Conservation (phyloP, 2,888 invertebrate species). For the Noctua janthe region DNA sequence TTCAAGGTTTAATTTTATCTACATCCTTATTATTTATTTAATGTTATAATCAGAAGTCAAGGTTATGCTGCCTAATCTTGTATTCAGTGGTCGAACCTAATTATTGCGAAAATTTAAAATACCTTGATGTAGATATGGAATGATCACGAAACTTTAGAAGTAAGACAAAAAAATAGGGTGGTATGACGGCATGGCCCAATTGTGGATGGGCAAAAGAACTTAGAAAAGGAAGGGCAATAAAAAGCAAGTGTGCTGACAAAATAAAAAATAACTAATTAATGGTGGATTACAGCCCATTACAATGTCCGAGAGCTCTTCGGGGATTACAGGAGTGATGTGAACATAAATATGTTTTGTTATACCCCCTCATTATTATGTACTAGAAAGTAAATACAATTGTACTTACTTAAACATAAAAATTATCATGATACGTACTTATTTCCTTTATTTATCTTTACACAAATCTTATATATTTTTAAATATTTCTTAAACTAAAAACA, state of each 20-base stretch:
- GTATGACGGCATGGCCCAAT: background rate
- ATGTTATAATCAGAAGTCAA: constrained; percentile 59
- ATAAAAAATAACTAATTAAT: too few relatives aligned
- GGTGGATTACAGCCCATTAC: too few relatives aligned
- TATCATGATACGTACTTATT: too few relatives aligned
- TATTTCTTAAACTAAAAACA: too few relatives aligned
- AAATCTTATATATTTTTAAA: too few relatives aligned
- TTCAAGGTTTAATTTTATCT: constrained; percentile 49
- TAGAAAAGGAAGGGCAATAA: too few relatives aligned
- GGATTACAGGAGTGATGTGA: too few relatives aligned
- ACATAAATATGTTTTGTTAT: too few relatives aligned
- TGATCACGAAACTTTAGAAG: constrained; percentile 6
- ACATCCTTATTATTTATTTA: constrained; percentile 59
- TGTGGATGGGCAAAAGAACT: too few relatives aligned
- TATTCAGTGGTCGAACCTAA: constrained; percentile 39
- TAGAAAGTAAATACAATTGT: background rate
- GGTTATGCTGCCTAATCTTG: constrained; percentile 37
- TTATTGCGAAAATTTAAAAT: constrained; percentile 42
- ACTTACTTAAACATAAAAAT: background rate
- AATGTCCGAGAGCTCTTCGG: too few relatives aligned
- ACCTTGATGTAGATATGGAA: constrained; percentile 29
- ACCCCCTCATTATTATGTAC: background rate
- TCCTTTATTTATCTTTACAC: too few relatives aligned
- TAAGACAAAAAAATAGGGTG: background rate
- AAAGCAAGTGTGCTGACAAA: too few relatives aligned